Base-by-base conservation (phyloP, 2,888 invertebrate genomes). In the Branchellion lobata region DNA sequence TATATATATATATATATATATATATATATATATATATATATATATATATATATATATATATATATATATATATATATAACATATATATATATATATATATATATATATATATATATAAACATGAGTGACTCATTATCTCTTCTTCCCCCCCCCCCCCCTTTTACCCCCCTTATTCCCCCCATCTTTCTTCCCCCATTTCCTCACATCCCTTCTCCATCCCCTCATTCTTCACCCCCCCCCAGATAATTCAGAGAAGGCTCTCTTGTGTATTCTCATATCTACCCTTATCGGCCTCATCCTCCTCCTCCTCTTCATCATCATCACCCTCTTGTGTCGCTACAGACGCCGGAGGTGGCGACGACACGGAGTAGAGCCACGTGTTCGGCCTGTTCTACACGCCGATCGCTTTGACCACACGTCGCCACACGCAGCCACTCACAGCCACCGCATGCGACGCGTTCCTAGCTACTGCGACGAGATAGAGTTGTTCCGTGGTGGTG, bases 241-340 rank as follows among this genome's bases (percentile, higher is more conserved):
- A 77, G 77, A 31, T 24, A 77, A 77, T 36, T 1, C 65, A 1
- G 77, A 77, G 24, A 77, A 36, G 65, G 18, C 57, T 1, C 1
- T 65, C 2, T 36, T 77, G 1, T 77, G 40, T 36, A 24, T 24
- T 31, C n/a, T 65, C n/a, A n/a, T 77, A 27, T 53, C 57, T 21
- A 34, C 65, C 11, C 34, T 77, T 24, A 31, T 77, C 27, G 77
- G 77, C 61, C 40, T 77, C 21, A 29, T 24, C 65, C 34, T 61
- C n/a, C 77, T 77, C 33, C 77, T 77, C 27, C 65, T 77, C 21
- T 27, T 77, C 77, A 77, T 77, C 65, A 65, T 77, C n/a, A n/a
- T 34, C 65, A 65, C n/a, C 18, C 31, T 77, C 33, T 14, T 33
- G 2, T 40, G 29, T n/a, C 5, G 14, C 21, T 8, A 36, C 5